These are phyloP conservation scores for Cladorhizidae sp. DNA, from an alignment of 37 sponge, comb jelly and placozoan species.

Conservation along the genomic window DNA sequence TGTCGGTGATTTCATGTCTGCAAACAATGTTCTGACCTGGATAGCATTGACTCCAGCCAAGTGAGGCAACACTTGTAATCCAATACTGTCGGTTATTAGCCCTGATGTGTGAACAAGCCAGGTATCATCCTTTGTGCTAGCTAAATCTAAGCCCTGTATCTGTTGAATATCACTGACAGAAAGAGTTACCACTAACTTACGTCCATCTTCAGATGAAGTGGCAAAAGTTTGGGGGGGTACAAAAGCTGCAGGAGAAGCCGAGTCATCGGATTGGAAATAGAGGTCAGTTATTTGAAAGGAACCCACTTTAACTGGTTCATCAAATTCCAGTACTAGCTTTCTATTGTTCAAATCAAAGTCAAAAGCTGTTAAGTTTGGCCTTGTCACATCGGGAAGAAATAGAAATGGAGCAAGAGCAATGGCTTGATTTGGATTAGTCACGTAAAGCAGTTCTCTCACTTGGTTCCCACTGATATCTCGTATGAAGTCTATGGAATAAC, in stretches of 20 bases:
- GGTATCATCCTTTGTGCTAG: conserved; percentile 56
- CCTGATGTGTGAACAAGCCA: conserved; percentile 55
- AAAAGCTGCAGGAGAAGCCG: conserved; percentile 2
- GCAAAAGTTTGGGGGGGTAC: conserved; percentile 39
- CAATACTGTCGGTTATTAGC: conserved; percentile 59
- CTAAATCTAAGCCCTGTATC: conserved; percentile 59
- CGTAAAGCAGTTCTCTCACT: conserved; percentile 30
- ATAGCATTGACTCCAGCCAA: conserved; percentile 61
- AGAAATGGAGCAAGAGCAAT: neutral
- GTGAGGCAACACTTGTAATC: conserved; percentile 51
- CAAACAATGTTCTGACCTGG: conserved; percentile 47
- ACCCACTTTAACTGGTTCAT: conserved; percentile 71
- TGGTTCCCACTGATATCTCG: conserved; percentile 79
- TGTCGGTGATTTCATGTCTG: conserved; percentile 59
- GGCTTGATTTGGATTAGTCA: neutral
- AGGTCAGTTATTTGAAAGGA: conserved; percentile 38
- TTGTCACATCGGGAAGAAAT: conserved; percentile 54
- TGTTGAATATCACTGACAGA: conserved; percentile 45
- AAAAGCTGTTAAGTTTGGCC: conserved; percentile 71
- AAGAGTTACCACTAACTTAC: conserved; percentile 37
- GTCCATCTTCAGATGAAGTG: conserved; percentile 20
- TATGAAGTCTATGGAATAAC: conserved; percentile 63
- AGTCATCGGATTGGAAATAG: conserved; percentile 55
- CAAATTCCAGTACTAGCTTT: conserved; percentile 60
- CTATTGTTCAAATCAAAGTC: conserved; percentile 75